These are phyloP conservation scores for Lamprotornis superbus DNA, from an alignment of 2,113 vertebrate genomes.

Conservation along the genomic window DNA sequence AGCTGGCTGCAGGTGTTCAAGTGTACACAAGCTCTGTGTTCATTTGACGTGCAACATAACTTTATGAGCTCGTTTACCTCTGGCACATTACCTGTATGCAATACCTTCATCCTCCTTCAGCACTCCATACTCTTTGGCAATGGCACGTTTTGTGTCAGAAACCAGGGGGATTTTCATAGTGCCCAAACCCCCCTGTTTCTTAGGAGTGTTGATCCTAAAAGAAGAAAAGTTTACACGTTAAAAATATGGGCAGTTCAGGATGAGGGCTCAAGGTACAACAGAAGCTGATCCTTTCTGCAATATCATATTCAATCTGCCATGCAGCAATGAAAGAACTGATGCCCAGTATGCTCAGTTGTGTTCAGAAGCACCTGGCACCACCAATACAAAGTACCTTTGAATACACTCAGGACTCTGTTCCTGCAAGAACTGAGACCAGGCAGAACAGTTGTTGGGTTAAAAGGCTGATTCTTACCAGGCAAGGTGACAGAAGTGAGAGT, in stretches of 20 bases:
- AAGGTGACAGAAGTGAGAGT: conserved; percentile 96
- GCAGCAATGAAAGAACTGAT: background rate
- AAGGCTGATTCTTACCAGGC: conserved; percentile 83
- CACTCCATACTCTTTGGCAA: conserved; percentile 90
- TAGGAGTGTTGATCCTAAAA: conserved; percentile 88
- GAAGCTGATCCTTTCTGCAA: background rate
- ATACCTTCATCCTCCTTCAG: conserved; percentile 96
- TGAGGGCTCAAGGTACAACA: background rate
- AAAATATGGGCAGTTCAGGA: background rate
- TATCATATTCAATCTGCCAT: background rate
- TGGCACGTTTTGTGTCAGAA: conserved; percentile 84
- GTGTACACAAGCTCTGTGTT: background rate
- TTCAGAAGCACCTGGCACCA: background rate
- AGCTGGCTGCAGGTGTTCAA: background rate
- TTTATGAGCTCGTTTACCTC: background rate
- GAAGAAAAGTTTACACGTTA: background rate
- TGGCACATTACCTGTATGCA: conserved; percentile 85
- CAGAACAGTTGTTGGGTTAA: background rate
- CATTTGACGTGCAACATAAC: background rate
- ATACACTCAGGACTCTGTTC: background rate
- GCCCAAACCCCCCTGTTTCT: conserved; percentile 94
- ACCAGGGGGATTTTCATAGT: conserved; percentile 92
- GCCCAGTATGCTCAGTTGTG: background rate
- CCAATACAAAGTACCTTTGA: background rate
- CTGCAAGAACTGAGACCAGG: background rate